Evolutionary conservation across 2,888 invertebrate species (phyloP).

Genomic region (Nemotelus nigrinus): DNA sequence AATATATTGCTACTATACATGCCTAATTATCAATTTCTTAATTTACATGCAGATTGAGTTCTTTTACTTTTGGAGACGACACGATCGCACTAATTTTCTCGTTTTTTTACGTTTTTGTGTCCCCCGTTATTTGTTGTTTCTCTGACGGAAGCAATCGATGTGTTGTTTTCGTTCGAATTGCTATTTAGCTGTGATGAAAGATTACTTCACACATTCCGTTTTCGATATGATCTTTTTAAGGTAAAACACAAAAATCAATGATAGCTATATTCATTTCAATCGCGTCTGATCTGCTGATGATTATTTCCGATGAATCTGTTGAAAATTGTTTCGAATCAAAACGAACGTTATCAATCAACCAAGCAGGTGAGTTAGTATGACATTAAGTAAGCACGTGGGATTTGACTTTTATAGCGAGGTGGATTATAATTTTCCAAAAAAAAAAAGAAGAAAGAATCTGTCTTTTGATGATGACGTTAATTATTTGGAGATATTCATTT

Average conservation of each 20-base stretch:
- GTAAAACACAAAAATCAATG: neutral
- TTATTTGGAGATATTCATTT: too few relatives aligned
- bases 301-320: too few relatives aligned
- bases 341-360: too few relatives aligned
- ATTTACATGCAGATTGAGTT: conserved; percentile 42
- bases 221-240: conserved; percentile 28
- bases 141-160: neutral
- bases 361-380: too few relatives aligned
- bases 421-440: too few relatives aligned
- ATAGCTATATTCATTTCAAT: too few relatives aligned
- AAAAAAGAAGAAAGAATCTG: too few relatives aligned
- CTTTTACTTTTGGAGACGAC: neutral
- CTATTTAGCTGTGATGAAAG: conserved; percentile 11
- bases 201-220: conserved; percentile 38
- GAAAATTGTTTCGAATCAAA: too few relatives aligned
- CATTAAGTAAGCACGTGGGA: too few relatives aligned
- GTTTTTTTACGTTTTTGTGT: neutral
- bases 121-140: neutral
- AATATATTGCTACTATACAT: conserved; percentile 8
- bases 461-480: too few relatives aligned
- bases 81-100: neutral
- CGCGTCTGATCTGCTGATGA: too few relatives aligned
- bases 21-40: conserved; percentile 43
- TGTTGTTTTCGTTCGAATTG: neutral
- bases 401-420: too few relatives aligned